A percentile compares a stretch with the other conserved stretches of the same genome.
These are phyloP conservation scores for Chelon labrosus DNA, from an alignment of 2,797 vertebrate species.

Conservation along the genomic window DNA sequence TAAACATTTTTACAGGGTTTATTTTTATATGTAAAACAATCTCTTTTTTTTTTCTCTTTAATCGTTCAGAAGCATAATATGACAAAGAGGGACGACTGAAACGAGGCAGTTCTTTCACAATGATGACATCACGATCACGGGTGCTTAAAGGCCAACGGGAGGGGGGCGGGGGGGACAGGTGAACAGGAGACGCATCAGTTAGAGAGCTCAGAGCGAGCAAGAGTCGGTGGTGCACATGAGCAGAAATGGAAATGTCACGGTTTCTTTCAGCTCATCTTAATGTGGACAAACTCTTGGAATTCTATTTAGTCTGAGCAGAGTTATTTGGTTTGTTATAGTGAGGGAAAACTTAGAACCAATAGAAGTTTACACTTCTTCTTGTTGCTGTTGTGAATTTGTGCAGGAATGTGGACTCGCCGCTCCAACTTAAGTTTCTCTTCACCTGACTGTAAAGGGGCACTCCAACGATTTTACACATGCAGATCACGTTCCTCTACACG, in stretches of 20 bases:
- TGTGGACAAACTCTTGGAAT: not conserved
- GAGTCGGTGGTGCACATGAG: not conserved
- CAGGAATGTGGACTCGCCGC: conserved; percentile 4
- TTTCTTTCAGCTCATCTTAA: not conserved
- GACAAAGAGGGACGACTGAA: conserved; percentile 63
- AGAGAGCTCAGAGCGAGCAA: conserved; percentile 31
- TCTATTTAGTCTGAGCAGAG: not conserved
- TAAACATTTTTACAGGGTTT: conserved; percentile 83
- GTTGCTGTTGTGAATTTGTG: conserved; percentile 8
- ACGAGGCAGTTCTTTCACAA: conserved; percentile 79
- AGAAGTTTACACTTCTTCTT: conserved; percentile 7
- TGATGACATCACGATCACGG: conserved; percentile 83
- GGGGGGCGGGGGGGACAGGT: conserved; percentile 28
- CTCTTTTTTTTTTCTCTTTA: conserved; percentile 63
- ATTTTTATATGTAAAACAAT: conserved; percentile 80
- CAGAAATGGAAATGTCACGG: conserved; percentile 4
- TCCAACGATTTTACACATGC: conserved; percentile 9
- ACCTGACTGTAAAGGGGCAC: conserved; percentile 3
- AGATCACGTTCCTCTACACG: not conserved
- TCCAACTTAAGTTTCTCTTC: not conserved
- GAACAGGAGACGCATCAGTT: conserved; percentile 16
- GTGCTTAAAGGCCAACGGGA: conserved; percentile 63
- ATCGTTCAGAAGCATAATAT: conserved; percentile 73
- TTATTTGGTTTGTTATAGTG: not conserved
- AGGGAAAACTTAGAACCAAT: not conserved